These are phyloP conservation scores for Oreochromis aureus DNA, from an alignment of 2,113 vertebrate species.

Conservation along the genomic window DNA sequence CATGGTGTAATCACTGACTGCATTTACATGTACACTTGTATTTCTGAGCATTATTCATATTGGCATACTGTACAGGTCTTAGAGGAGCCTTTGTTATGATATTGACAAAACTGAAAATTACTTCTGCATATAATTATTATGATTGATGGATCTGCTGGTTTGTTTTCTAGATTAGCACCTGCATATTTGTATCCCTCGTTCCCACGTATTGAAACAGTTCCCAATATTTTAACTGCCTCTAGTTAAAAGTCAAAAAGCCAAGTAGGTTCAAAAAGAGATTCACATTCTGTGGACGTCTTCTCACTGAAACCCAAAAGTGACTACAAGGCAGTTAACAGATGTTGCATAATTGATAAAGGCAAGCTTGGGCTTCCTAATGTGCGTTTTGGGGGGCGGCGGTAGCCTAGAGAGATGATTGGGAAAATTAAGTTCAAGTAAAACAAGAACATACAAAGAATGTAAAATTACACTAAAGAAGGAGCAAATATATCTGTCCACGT, in stretches of 20 bases:
- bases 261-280: not conserved
- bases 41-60: not conserved
- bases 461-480: not conserved
- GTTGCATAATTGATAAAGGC: not conserved
- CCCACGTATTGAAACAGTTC: not conserved
- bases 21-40: not conserved
- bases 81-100: not conserved
- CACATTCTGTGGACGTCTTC: not conserved
- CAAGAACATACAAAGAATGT: not conserved
- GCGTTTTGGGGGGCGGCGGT: not conserved
- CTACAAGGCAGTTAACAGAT: not conserved
- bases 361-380: not conserved
- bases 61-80: not conserved
- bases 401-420: fast-evolving
- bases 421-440: not conserved
- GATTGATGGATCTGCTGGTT: not conserved
- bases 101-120: not conserved
- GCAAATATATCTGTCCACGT: not conserved
- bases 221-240: not conserved
- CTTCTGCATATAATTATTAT: not conserved
- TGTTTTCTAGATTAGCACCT: not conserved
- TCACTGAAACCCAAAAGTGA: not conserved
- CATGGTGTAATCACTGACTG: not conserved
- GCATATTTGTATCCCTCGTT: not conserved
- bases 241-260: not conserved